These are phyloP conservation scores for Acleris literana DNA, from an alignment of 2,888 invertebrate species.

Conservation along the genomic window DNA sequence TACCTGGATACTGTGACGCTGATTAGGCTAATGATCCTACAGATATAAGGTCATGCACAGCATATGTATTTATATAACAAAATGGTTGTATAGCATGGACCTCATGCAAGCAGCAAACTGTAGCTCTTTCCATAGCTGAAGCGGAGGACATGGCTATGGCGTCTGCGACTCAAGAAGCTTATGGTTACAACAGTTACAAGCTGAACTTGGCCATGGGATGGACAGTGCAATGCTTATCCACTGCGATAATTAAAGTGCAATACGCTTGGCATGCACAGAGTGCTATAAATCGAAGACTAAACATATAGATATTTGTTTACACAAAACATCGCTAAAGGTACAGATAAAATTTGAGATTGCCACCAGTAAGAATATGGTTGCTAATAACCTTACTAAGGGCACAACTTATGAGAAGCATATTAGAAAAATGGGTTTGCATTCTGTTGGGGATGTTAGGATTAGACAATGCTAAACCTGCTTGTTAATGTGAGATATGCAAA, in stretches of 20 bases:
- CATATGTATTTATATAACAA: not conserved
- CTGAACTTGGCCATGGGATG: not conserved
- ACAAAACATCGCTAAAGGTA: not conserved
- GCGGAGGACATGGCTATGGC: not conserved
- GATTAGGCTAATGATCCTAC: too few species aligned
- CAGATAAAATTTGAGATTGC: not conserved
- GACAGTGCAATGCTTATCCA: not conserved
- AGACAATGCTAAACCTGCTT: too few species aligned
- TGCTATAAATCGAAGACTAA: not conserved
- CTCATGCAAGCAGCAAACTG: not conserved
- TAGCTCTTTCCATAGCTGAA: too few species aligned
- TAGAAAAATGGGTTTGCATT: not conserved
- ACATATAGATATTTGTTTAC: not conserved
- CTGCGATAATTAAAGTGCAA: not conserved
- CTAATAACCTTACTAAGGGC: not conserved
- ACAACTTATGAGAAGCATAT: not conserved
- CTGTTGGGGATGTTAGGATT: too few species aligned
- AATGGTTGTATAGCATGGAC: not conserved
- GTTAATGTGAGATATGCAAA: too few species aligned
- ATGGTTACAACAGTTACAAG: not conserved
- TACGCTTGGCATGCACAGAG: not conserved
- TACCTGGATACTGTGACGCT: too few species aligned
- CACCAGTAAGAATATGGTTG: not conserved
- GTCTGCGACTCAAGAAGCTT: not conserved
- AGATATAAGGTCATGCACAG: constrained; percentile 1